Conservation (phyloP, 1,140 invertebrate genomes). For the Streblospio benedicti region DNA sequence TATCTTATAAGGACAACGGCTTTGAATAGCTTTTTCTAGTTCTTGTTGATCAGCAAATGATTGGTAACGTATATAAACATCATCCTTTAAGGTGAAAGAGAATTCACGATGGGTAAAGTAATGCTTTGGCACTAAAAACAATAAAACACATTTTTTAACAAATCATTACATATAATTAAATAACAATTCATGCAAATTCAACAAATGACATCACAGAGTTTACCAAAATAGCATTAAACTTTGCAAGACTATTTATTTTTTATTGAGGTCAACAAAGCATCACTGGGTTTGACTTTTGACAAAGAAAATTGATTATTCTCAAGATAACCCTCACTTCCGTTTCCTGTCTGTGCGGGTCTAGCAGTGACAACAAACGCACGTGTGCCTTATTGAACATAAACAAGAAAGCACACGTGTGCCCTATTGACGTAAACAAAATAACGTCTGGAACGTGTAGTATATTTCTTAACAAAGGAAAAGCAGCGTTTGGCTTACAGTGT, state of each 20-base stretch:
- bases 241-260: neutral
- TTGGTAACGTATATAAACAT: conserved; percentile 86
- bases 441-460: too few species aligned
- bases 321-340: too few species aligned
- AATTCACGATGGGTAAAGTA: conserved; percentile 81
- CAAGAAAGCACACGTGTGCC: too few species aligned
- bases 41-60: conserved; percentile 75
- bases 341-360: too few species aligned
- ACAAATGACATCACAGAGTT: conserved; percentile 1
- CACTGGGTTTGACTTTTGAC: neutral
- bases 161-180: conserved; percentile 12
- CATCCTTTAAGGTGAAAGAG: conserved; percentile 87
- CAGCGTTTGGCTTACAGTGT: too few species aligned
- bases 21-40: conserved; percentile 69
- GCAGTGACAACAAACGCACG: too few species aligned
- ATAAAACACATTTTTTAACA: conserved; percentile 11
- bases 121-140: conserved; percentile 53
- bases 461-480: too few species aligned
- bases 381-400: too few species aligned
- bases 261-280: neutral
- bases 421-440: too few species aligned
- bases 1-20: conserved; percentile 78
- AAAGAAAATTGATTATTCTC: neutral
- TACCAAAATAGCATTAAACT: neutral
- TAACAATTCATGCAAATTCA: conserved; percentile 7